Base-by-base conservation (phyloP, 2,113 vertebrate species). In the Passer montanus region DNA sequence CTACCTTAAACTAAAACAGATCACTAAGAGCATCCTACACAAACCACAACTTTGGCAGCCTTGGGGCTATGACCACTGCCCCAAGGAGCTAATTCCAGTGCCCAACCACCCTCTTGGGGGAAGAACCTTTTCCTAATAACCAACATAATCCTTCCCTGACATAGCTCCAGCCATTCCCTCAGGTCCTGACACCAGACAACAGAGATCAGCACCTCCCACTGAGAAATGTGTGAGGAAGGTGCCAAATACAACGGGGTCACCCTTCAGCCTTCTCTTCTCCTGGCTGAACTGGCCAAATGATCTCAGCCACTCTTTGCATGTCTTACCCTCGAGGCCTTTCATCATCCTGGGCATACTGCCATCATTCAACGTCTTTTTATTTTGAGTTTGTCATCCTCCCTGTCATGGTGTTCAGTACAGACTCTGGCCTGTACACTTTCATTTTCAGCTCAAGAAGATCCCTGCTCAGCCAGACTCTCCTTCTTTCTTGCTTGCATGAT, bases 181-280 rank as follows among this genome's bases (percentile, higher is more conserved):
- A 0, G 41, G 30, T 60, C 27, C 80, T 69, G 13, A 53, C 4
- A 79, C 33, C 41, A 78, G 50, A 46, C 22, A 77, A 43, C 56
- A 47, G 46, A 81, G 37, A 78, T 30, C 60, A 85, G 44, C 35
- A 41, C 24, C 39, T 78, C 44, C 23, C 31, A 22, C 30, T 0
- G 41, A 41, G 41, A 14, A 41, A 41, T 14, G 41, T 41, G 0
- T 19, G 7, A 82, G 43, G 49, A 44, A 73, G 43, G 6, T 31
- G 24, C n/a, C 47, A n/a, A 83, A 62, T 75, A 43, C 0, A 1
- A 52, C 0, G 0, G 37, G 9, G 21, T 80, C 39, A 35, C 53
- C 6, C 9, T 20, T 73, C 37, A 47, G 31, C 59, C 30, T 62
- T 62, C 63, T 55, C 74, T 62, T 90, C 69, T 77, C 43, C 64